Conservation (phyloP, 1,140 invertebrate genomes). For the Lasioglossum baleicum region DNA sequence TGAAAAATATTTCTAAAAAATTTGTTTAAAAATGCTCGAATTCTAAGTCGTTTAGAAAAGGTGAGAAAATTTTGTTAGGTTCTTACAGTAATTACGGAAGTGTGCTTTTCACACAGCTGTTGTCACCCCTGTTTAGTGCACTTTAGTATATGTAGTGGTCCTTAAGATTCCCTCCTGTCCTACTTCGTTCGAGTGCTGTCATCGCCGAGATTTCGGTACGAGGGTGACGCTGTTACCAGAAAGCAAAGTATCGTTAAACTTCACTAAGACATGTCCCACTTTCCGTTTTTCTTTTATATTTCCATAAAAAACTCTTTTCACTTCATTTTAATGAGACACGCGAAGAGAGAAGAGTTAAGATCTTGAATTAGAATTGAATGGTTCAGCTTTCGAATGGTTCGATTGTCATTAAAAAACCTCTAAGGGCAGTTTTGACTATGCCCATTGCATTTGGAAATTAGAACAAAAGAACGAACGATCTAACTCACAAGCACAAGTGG, state of each 20-base stretch:
- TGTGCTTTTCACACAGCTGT: conserved; percentile 23
- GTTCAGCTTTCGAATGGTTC: no score
- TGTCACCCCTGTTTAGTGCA: conserved; percentile 23
- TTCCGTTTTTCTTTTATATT: background rate
- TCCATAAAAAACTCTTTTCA: no score
- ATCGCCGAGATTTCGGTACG: conserved; percentile 32
- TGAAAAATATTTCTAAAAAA: no score
- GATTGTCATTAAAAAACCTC: no score
- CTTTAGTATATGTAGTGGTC: conserved; percentile 28
- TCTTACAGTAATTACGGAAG: conserved; percentile 31
- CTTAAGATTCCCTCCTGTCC: conserved; percentile 29
- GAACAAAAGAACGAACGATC: no score
- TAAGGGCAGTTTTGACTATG: no score
- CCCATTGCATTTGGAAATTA: no score
- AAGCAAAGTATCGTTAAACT: background rate
- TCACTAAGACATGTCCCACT: background rate
- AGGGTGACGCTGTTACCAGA: conserved; percentile 4
- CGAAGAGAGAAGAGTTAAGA: no score
- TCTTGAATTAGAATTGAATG: no score
- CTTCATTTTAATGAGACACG: no score
- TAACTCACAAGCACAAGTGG: no score
- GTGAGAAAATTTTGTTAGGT: conserved; percentile 8
- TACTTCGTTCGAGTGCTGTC: conserved; percentile 26
- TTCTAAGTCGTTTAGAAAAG: background rate
- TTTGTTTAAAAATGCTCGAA: no score